phyloP scores from a whole-genome alignment of 2,113 vertebrate species.

The Phodopus roborovskii region DNA sequence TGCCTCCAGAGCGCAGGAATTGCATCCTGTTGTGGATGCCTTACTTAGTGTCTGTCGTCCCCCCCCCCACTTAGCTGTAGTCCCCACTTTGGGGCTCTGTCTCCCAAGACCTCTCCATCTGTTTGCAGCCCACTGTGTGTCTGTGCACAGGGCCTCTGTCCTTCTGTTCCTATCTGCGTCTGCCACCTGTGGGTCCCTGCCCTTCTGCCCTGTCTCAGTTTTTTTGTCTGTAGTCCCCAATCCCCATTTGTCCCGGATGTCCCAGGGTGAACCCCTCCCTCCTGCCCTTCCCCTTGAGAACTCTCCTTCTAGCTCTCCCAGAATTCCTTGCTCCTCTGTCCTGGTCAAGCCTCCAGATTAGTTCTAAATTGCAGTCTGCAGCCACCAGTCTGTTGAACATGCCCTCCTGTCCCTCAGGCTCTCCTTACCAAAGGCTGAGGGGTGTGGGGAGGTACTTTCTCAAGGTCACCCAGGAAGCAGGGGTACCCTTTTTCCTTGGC shows the following conservation, averaged over 20 bases:
- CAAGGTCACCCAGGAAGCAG: constrained; percentile 53
- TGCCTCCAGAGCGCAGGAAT: not conserved
- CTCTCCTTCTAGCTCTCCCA: not conserved
- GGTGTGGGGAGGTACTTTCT: constrained; percentile 18
- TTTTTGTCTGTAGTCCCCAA: not conserved
- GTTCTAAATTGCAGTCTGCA: not conserved
- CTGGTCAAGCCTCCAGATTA: constrained; percentile 33
- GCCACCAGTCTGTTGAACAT: not conserved
- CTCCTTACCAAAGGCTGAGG: constrained; percentile 7
- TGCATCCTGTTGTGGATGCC: not conserved
- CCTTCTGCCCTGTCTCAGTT: not conserved
- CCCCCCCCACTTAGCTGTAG: not conserved
- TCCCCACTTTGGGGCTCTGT: not conserved
- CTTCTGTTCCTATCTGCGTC: not conserved
- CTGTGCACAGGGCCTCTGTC: not conserved
- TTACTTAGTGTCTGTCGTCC: not conserved
- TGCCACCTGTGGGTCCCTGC: not conserved
- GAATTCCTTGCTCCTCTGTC: not conserved
- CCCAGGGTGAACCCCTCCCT: not conserved
- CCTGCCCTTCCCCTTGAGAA: not conserved
- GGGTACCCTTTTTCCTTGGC: not conserved
- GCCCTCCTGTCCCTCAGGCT: not conserved
- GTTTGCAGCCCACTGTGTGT: not conserved
- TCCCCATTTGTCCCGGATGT: not conserved
- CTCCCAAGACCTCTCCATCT: not conserved